These are phyloP conservation scores for Phylloscopus trochilus DNA, from an alignment of 2,113 vertebrate species.

Conservation along the genomic window DNA sequence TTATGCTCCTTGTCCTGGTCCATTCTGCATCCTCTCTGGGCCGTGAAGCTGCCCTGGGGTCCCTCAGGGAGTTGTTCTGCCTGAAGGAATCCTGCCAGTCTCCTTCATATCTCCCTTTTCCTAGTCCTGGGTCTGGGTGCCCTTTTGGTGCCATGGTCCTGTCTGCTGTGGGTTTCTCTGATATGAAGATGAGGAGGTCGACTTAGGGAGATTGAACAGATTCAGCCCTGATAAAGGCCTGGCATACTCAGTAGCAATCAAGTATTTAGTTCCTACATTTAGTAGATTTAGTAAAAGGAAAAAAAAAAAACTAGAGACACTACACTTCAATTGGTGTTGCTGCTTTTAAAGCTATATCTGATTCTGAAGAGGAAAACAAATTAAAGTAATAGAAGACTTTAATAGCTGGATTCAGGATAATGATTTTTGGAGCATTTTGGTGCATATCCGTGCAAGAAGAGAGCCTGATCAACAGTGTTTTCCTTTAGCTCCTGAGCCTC, in stretches of 20 bases:
- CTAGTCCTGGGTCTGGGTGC: too few relatives aligned
- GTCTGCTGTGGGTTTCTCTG: not conserved
- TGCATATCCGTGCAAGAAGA: not conserved
- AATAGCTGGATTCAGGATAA: not conserved
- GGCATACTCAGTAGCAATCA: not conserved
- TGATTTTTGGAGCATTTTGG: not conserved
- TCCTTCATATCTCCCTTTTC: not conserved
- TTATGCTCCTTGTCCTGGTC: not conserved
- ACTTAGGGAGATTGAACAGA: not conserved
- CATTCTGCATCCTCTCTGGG: accelerated
- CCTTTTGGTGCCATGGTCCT: not conserved
- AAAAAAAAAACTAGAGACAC: too few relatives aligned
- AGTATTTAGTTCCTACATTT: not conserved
- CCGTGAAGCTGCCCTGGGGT: not conserved
- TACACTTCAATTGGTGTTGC: not conserved
- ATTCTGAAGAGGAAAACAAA: not conserved
- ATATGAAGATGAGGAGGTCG: not conserved
- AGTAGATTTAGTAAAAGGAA: not conserved
- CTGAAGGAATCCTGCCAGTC: not conserved
- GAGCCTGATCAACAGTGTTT: accelerated
- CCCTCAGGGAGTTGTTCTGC: not conserved
- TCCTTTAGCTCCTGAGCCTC: not conserved
- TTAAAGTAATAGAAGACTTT: not conserved
- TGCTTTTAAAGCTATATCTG: not conserved
- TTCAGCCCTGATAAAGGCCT: not conserved